These are phyloP conservation scores for Berghia stephanieae DNA, from an alignment of 1,140 invertebrate genomes.

Conservation along the genomic window DNA sequence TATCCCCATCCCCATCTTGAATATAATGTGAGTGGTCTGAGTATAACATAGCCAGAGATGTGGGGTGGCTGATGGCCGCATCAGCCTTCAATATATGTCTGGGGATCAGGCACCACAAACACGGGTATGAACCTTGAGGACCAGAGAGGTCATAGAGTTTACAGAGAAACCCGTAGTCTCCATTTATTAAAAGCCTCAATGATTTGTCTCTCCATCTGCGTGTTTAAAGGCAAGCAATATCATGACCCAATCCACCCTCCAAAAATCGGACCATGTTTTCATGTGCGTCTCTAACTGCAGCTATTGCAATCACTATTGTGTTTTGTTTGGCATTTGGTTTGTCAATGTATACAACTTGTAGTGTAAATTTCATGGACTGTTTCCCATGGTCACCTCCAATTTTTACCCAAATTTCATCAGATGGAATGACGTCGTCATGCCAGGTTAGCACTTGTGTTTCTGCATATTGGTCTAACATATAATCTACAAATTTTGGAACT, in stretches of 20 bases:
- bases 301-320: neutral
- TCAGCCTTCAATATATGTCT: too few species aligned
- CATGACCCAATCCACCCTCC: neutral
- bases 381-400: slow-evolving; percentile 12
- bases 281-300: neutral
- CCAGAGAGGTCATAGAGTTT: slow-evolving; percentile 20
- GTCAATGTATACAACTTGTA: neutral
- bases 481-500: neutral
- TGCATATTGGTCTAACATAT: neutral
- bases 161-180: neutral
- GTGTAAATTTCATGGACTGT: neutral
- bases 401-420: slow-evolving; percentile 8
- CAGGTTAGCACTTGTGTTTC: neutral
- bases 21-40: too few species aligned
- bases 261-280: neutral
- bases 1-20: too few species aligned
- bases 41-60: too few species aligned
- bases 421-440: neutral
- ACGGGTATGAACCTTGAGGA: too few species aligned
- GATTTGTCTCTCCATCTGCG: neutral
- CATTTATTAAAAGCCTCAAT: neutral
- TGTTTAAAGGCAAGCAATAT: neutral
- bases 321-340: slow-evolving; percentile 1
- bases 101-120: too few species aligned
- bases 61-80: too few species aligned